A percentile compares a stretch with the other conserved stretches of the same genome.
Conservation (phyloP, 2,888 invertebrate genomes). For the Dicyrtomina minuta region DNA sequence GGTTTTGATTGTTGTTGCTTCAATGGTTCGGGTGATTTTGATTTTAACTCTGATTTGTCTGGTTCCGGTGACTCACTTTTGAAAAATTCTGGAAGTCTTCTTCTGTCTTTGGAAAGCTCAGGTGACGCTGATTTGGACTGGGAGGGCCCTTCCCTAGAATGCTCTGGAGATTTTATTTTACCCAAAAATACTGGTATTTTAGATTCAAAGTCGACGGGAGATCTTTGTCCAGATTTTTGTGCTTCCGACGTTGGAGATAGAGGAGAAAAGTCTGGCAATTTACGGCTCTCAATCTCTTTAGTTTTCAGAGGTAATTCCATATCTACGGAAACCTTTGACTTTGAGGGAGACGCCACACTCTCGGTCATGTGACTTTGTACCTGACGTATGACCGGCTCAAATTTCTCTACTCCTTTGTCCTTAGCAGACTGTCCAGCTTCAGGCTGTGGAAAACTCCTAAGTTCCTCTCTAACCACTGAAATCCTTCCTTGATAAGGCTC, state of each 20-base stretch:
- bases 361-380: neutral
- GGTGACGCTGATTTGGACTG: neutral
- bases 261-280: no score
- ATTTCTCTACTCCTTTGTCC: neutral
- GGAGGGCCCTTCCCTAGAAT: neutral
- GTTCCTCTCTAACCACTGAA: no score
- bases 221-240: neutral
- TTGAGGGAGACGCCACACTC: no score
- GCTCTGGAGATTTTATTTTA: conserved; percentile 15
- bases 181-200: neutral
- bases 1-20: neutral
- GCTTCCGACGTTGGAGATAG: neutral
- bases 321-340: no score
- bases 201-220: neutral
- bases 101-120: neutral
- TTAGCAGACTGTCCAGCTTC: neutral
- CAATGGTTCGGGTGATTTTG: neutral
- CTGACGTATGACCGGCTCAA: no score
- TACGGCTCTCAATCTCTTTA: neutral
- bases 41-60: neutral
- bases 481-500: no score
- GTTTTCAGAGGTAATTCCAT: neutral
- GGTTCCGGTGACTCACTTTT: neutral
- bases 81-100: no score
- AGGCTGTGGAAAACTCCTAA: no score